phyloP scores from a whole-genome alignment of 2,113 vertebrate species.

The Craseonycteris thonglongyai region DNA sequence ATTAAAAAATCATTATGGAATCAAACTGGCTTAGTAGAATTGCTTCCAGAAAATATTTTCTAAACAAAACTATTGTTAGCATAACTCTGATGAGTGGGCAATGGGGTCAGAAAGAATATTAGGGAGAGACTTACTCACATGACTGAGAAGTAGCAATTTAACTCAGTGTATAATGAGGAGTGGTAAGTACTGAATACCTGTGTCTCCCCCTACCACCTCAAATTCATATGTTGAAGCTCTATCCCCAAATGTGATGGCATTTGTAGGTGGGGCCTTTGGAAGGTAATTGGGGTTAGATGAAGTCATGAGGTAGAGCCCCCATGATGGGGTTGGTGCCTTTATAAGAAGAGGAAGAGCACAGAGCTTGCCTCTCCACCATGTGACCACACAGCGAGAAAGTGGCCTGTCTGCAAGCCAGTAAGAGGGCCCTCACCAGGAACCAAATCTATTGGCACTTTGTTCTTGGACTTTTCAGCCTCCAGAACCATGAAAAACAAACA shows the following conservation, averaged over 20 bases:
- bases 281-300: not conserved
- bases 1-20: not conserved
- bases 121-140: not conserved
- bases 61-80: not conserved
- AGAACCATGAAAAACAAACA: not conserved
- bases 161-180: not conserved
- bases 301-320: not conserved
- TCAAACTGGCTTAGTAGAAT: not conserved
- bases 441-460: not conserved
- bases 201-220: too few relatives aligned
- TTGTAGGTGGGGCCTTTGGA: not conserved
- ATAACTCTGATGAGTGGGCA: not conserved
- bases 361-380: not conserved
- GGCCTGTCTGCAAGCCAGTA: not conserved
- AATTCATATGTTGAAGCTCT: not conserved
- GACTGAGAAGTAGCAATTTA: not conserved
- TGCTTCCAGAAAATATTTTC: not conserved
- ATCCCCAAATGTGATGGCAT: too few relatives aligned
- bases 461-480: not conserved
- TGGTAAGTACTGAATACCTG: not conserved
- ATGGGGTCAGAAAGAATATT: not conserved
- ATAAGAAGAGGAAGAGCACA: not conserved
- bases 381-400: not conserved
- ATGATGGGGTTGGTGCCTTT: not conserved
- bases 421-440: not conserved